These are phyloP conservation scores for Cataglyphis cursor DNA, from an alignment of 2,888 invertebrate species.

Conservation along the genomic window DNA sequence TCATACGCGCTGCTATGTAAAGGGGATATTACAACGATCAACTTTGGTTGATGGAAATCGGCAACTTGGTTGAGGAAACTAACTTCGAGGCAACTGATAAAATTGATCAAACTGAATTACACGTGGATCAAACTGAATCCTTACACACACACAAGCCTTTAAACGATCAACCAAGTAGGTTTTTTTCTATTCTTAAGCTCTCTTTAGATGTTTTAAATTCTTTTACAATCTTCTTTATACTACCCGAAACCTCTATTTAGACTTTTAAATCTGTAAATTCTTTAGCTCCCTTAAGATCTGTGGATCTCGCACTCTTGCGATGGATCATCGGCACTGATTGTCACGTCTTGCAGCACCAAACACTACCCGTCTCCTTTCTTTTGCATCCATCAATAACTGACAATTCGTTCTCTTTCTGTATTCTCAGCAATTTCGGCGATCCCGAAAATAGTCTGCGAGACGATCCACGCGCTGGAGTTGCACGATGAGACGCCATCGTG, in stretches of 20 bases:
- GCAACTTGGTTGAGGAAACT: constrained; percentile 56
- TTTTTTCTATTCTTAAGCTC: constrained; percentile 52
- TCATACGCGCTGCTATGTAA: constrained; percentile 58
- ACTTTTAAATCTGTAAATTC: constrained; percentile 44
- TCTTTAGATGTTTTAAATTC: constrained; percentile 48
- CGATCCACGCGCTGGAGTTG: constrained; percentile 97
- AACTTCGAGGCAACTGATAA: constrained; percentile 53
- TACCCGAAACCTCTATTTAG: constrained; percentile 45
- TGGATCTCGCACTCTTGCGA: constrained; percentile 47
- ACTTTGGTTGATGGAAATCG: constrained; percentile 58
- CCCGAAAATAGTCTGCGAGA: constrained; percentile 98
- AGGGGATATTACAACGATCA: constrained; percentile 56
- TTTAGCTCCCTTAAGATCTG: constrained; percentile 46
- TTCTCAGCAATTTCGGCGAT: constrained; percentile 96
- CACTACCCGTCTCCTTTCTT: constrained; percentile 17
- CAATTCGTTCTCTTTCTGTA: constrained; percentile 71
- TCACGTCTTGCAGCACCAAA: constrained; percentile 53
- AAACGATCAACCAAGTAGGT: constrained; percentile 58
- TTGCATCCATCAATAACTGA: background rate
- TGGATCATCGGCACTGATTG: constrained; percentile 52
- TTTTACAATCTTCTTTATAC: constrained; percentile 36
- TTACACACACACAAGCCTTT: constrained; percentile 58
- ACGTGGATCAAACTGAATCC: constrained; percentile 55
- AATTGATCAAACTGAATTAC: constrained; percentile 59
- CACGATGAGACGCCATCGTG: constrained; percentile 99